Conservation (phyloP, 2,113 vertebrate species). For the Callorhinus ursinus region DNA sequence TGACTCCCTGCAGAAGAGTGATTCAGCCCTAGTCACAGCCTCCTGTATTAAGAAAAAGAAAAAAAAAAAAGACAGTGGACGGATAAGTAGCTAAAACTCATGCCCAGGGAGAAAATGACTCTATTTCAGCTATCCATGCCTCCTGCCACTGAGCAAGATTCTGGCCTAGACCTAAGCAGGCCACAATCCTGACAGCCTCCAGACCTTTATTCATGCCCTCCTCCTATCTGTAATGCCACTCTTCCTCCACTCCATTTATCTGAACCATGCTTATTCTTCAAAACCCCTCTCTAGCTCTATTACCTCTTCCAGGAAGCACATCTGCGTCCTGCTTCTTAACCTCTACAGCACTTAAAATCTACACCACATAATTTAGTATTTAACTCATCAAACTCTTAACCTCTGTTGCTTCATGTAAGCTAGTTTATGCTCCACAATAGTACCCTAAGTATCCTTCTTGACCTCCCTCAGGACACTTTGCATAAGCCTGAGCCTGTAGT, state of each 20-base stretch:
- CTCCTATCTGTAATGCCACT: not conserved
- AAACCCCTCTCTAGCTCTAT: not conserved
- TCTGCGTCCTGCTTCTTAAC: not conserved
- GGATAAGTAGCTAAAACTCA: not conserved
- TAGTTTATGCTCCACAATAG: not conserved
- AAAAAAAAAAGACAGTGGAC: not conserved
- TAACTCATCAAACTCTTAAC: slow-evolving; percentile 11
- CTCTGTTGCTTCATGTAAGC: not conserved
- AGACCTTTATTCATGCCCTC: not conserved
- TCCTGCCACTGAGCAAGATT: not conserved
- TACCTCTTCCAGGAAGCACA: not conserved
- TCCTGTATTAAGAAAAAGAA: not conserved
- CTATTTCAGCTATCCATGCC: not conserved
- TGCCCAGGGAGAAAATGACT: not conserved
- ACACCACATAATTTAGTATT: not conserved
- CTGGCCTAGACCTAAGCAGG: not conserved
- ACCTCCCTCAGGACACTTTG: not conserved
- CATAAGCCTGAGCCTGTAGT: not conserved
- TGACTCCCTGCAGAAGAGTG: not conserved
- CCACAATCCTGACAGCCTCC: not conserved
- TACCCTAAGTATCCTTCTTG: not conserved
- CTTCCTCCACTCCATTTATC: not conserved
- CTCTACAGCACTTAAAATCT: not conserved
- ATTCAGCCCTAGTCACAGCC: not conserved
- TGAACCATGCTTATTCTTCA: slow-evolving; percentile 3